These are phyloP conservation scores for Astropecten irregularis DNA, from an alignment of 53 echinoderm and acorn worm genomes.

Conservation along the genomic window DNA sequence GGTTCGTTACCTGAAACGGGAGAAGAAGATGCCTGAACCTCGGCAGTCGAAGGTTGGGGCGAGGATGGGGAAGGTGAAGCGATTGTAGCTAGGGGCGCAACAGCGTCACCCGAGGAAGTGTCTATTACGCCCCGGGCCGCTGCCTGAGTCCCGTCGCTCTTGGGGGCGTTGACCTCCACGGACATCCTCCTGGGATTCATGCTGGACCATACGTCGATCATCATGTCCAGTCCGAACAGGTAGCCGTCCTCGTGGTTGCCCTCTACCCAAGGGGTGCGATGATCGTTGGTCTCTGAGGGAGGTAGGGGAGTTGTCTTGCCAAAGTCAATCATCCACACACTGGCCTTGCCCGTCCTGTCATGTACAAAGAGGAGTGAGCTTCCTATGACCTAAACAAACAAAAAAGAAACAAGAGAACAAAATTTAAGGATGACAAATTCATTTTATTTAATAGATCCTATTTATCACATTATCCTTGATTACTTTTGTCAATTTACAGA, in stretches of 20 bases:
- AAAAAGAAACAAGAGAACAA: not conserved
- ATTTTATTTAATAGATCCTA: not conserved
- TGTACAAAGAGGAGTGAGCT: constrained; percentile 96
- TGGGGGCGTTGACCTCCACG: no score
- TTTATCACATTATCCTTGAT: no score
- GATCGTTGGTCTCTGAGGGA: constrained; percentile 68
- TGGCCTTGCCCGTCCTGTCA: constrained; percentile 87
- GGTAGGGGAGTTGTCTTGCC: constrained; percentile 95
- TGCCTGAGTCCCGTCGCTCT: constrained; percentile 15
- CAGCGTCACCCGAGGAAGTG: not conserved
- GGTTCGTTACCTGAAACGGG: no score
- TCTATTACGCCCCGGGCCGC: not conserved
- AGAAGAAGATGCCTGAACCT: no score
- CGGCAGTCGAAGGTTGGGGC: no score
- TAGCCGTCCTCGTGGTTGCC: constrained; percentile 98
- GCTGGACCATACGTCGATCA: constrained; percentile 85
- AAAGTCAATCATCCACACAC: constrained; percentile 99
- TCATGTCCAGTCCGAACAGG: constrained; percentile 91
- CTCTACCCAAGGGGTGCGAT: constrained; percentile 95
- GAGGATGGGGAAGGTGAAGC: no score
- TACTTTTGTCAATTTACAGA: no score
- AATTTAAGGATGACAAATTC: not conserved
- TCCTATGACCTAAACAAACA: constrained; percentile 79
- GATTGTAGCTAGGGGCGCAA: not conserved
- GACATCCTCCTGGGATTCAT: constrained; percentile 67